Evolutionary conservation across 2,113 vertebrate species (phyloP).

Genomic region (Eptatretus burgeri): DNA sequence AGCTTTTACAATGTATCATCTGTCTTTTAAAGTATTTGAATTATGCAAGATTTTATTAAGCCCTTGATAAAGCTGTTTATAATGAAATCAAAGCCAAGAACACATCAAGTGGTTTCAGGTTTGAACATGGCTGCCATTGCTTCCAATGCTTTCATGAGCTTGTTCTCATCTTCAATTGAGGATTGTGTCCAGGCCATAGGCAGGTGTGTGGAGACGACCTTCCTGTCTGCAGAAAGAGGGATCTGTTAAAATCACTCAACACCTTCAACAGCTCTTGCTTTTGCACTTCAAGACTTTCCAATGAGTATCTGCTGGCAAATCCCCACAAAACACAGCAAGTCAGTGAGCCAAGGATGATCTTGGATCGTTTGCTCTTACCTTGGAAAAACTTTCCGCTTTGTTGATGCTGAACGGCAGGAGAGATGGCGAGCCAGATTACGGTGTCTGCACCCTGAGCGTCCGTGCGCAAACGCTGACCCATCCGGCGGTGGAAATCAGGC

Average conservation of each 20-base stretch:
- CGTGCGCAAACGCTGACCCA: conserved; percentile 26
- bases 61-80: too few species aligned
- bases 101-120: too few species aligned
- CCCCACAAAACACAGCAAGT: background rate
- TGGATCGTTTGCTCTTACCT: conserved; percentile 15
- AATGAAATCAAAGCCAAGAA: too few species aligned
- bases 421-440: conserved; percentile 21
- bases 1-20: too few species aligned
- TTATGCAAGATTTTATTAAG: too few species aligned
- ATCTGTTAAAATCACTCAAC: background rate
- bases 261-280: background rate
- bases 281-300: background rate
- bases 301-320: background rate
- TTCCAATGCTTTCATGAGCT: background rate
- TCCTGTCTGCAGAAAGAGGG: background rate
- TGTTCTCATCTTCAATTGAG: background rate
- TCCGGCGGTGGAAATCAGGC: conserved; percentile 29
- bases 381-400: conserved; percentile 33
- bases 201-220: conserved; percentile 1
- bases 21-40: too few species aligned
- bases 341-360: background rate
- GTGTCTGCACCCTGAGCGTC: conserved; percentile 36
- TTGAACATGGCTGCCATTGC: conserved; percentile 1
- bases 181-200: background rate
- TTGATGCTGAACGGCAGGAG: conserved; percentile 15